Percentiles rank a stretch among this genome's conserved stretches.
These are phyloP conservation scores for Aphis gossypii DNA, from an alignment of 1,140 invertebrate genomes.

Conservation along the genomic window DNA sequence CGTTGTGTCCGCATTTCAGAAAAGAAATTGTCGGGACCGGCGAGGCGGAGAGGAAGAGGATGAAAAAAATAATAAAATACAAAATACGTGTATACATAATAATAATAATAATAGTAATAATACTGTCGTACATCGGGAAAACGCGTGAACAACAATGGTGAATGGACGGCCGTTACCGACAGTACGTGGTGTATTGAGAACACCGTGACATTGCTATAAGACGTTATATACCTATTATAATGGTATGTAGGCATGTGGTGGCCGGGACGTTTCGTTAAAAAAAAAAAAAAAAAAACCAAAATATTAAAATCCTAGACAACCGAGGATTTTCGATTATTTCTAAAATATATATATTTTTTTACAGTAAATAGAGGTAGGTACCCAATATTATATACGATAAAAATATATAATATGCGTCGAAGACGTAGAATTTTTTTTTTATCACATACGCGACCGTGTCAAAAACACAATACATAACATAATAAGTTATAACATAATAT, in stretches of 20 bases:
- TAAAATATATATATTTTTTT: not conserved
- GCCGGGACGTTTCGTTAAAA: not conserved
- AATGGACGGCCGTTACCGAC: not conserved
- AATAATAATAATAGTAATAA: not conserved
- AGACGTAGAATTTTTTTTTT: not conserved
- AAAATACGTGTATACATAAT: not conserved
- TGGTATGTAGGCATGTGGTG: not conserved
- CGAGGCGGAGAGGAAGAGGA: not conserved
- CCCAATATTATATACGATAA: not conserved
- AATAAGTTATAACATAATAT: not conserved
- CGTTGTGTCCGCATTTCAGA: not conserved
- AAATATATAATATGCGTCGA: not conserved
- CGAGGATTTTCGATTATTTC: constrained; percentile 37
- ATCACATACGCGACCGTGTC: not conserved
- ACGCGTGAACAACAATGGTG: constrained; percentile 46
- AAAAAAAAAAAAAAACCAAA: not conserved
- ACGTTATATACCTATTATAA: not conserved
- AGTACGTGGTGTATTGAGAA: constrained; percentile 51
- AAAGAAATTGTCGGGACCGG: constrained; percentile 22
- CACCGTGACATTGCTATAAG: constrained; percentile 34
- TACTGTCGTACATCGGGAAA: constrained; percentile 18
- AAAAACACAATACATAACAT: not conserved
- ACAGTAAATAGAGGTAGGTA: not conserved
- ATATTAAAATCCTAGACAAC: constrained; percentile 7
- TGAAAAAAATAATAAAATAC: constrained; percentile 9